These are phyloP conservation scores for Bombus vancouverensis DNA, from an alignment of 1,140 invertebrate species.

Conservation along the genomic window DNA sequence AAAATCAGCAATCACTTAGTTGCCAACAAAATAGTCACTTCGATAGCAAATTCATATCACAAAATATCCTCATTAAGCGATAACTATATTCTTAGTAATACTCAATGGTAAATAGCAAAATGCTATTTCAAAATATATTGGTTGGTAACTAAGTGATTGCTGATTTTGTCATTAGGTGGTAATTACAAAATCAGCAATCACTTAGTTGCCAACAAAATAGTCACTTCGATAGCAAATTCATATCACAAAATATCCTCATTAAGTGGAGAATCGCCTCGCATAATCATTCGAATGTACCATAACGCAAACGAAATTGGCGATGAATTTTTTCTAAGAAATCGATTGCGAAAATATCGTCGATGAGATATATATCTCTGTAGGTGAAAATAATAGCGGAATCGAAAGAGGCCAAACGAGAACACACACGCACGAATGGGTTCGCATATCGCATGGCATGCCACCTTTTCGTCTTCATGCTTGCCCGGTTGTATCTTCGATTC, in stretches of 20 bases:
- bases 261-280: background rate
- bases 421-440: slow-evolving; percentile 25
- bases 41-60: too few relatives aligned
- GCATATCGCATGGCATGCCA: slow-evolving; percentile 64
- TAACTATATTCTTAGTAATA: too few relatives aligned
- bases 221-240: too few relatives aligned
- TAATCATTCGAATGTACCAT: background rate
- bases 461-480: slow-evolving; percentile 75
- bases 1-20: too few relatives aligned
- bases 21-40: too few relatives aligned
- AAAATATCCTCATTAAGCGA: too few relatives aligned
- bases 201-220: too few relatives aligned
- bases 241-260: background rate
- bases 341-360: too few relatives aligned
- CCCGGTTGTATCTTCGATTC: slow-evolving; percentile 78
- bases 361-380: background rate
- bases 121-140: too few relatives aligned
- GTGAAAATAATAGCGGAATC: background rate
- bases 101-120: accelerated
- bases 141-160: too few relatives aligned
- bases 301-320: background rate
- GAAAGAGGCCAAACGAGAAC: background rate
- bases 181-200: too few relatives aligned
- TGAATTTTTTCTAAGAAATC: background rate
- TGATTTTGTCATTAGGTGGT: too few relatives aligned